Conservation (phyloP, 2,113 vertebrate genomes). For the Struthio camelus region DNA sequence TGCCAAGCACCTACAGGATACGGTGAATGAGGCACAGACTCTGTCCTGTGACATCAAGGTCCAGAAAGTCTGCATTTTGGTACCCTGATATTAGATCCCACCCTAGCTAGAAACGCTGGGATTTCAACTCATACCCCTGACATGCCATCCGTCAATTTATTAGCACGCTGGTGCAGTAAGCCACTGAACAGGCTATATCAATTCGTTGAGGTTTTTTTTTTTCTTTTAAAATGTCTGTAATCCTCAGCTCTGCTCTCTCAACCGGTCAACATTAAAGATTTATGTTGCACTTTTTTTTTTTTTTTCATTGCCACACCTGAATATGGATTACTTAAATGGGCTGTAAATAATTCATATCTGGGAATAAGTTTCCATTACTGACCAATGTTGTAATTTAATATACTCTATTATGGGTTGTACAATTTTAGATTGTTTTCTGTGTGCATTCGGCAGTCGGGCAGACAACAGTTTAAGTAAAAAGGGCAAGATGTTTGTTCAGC, state of each 20-base stretch:
- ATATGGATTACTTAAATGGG: conserved; percentile 98
- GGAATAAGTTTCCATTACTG: conserved; percentile 96
- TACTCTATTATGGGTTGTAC: conserved; percentile 90
- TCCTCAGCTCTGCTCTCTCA: conserved; percentile 84
- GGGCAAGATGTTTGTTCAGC: conserved; percentile 78
- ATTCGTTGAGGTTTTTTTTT: conserved; percentile 64
- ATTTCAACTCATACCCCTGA: conserved; percentile 78
- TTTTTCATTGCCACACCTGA: conserved; percentile 95
- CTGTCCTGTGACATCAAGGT: conserved; percentile 75
- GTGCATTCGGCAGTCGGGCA: conserved; percentile 76
- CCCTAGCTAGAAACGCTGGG: conserved; percentile 77
- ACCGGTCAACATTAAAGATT: conserved; percentile 91
- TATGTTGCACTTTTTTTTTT: conserved; percentile 83
- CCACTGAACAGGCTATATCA: conserved; percentile 79
- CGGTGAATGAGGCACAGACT: conserved; percentile 61
- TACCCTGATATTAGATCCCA: conserved; percentile 70
- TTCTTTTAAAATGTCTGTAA: conserved; percentile 84
- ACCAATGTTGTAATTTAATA: conserved; percentile 95
- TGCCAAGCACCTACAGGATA: conserved; percentile 60
- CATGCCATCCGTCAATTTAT: conserved; percentile 85
- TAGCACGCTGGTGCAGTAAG: conserved; percentile 81
- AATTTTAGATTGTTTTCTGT: conserved; percentile 88
- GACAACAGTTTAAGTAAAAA: conserved; percentile 84
- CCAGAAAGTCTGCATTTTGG: conserved; percentile 78
- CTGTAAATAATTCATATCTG: conserved; percentile 99